Conservation (phyloP, 2,888 invertebrate species). For the Limenitis arthemis region DNA sequence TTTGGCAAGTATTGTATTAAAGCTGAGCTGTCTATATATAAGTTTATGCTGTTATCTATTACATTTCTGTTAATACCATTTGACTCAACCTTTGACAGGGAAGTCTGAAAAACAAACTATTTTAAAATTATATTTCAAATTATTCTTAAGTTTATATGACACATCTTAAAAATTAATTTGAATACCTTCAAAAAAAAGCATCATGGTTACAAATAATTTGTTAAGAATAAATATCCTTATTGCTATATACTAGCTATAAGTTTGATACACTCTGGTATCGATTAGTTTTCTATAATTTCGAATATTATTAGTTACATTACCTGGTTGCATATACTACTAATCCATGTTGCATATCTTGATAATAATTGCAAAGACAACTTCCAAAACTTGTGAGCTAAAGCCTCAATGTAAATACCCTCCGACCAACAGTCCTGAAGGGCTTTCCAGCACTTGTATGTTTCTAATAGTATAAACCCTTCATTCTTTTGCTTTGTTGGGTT, state of each 20-base stretch:
- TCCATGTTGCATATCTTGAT: slow-evolving; percentile 85
- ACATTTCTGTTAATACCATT: slow-evolving; percentile 47
- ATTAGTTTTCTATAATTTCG: too few species aligned
- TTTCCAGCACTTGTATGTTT: slow-evolving; percentile 64
- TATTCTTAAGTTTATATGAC: too few species aligned
- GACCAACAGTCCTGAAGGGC: slow-evolving; percentile 78
- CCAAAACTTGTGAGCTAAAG: slow-evolving; percentile 88
- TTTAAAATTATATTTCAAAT: background rate
- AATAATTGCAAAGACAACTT: slow-evolving; percentile 89
- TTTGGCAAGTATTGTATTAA: slow-evolving; percentile 44
- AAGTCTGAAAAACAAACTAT: slow-evolving; percentile 32
- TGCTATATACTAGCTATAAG: too few species aligned
- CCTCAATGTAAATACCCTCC: slow-evolving; percentile 83
- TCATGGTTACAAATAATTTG: too few species aligned
- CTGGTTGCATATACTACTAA: slow-evolving; percentile 57
- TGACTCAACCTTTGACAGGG: slow-evolving; percentile 40
- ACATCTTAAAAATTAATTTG: too few species aligned
- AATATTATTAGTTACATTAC: slow-evolving; percentile 30
- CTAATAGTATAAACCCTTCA: slow-evolving; percentile 58
- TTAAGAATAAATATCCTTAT: too few species aligned
- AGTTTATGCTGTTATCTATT: slow-evolving; percentile 52
- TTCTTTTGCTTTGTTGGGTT: slow-evolving; percentile 41
- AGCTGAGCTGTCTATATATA: slow-evolving; percentile 47
- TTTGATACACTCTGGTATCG: too few species aligned
- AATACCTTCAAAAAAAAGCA: too few species aligned